phyloP scores from a whole-genome alignment of 2,888 invertebrate genomes.

The Xiphydria camelus region DNA sequence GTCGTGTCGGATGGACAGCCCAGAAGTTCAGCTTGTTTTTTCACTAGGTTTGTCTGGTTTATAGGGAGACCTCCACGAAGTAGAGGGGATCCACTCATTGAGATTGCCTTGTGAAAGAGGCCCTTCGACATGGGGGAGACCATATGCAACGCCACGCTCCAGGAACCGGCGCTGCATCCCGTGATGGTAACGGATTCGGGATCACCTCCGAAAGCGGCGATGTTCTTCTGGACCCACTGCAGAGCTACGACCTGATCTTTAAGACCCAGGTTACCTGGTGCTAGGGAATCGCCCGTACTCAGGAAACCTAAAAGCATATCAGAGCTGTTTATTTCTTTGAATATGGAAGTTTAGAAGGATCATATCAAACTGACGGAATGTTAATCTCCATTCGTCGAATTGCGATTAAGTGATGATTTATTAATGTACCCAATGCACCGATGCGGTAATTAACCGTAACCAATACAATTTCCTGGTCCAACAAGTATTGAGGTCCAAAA shows the following conservation, averaged over 20 bases:
- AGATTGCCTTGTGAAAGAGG: slow-evolving; percentile 71
- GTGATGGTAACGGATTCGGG: slow-evolving; percentile 66
- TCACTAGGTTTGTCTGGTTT: slow-evolving; percentile 64
- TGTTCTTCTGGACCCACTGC: slow-evolving; percentile 70
- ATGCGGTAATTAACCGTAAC: slow-evolving; percentile 49
- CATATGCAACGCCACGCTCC: slow-evolving; percentile 56
- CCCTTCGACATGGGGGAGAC: slow-evolving; percentile 69
- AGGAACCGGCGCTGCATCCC: slow-evolving; percentile 62
- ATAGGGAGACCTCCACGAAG: slow-evolving; percentile 61
- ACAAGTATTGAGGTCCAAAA: slow-evolving; percentile 40
- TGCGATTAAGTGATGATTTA: no score
- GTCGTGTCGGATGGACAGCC: slow-evolving; percentile 63
- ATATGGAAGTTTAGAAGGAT: no score
- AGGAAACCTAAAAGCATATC: slow-evolving; percentile 61
- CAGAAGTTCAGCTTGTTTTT: slow-evolving; percentile 65
- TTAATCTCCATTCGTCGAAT: no score
- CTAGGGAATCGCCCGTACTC: slow-evolving; percentile 68
- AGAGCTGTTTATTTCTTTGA: no score
- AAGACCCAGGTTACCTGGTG: slow-evolving; percentile 71
- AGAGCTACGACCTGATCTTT: slow-evolving; percentile 73
- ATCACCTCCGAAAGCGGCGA: slow-evolving; percentile 71
- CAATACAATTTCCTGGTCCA: slow-evolving; percentile 43
- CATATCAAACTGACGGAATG: no score
- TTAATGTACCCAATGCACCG: slow-evolving; percentile 46
- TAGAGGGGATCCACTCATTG: slow-evolving; percentile 68